Base-by-base conservation (phyloP, 1,140 invertebrate species). In the Drosophila varians region DNA sequence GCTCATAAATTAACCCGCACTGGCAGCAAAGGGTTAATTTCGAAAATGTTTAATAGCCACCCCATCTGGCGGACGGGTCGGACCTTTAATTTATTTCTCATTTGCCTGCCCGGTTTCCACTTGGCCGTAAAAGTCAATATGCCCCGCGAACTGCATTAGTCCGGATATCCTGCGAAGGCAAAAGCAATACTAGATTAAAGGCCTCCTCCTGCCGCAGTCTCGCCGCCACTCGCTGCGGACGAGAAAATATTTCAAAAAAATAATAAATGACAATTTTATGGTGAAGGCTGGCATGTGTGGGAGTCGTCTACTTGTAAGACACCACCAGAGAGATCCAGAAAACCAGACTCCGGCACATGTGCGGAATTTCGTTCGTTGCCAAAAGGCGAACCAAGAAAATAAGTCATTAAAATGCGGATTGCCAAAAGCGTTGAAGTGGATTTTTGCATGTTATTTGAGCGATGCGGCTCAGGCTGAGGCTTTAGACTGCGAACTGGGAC, bases 331-430 rank as follows among this genome's bases (percentile, higher is more conserved):
- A n/a, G 21, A 28, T 21, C 69, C 62, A 55, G 54, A 62, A 65
- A 58, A 31, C 45, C 43, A 57, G 26, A 5, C 42, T 28, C 18
- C 21, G 16, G 61, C 56, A 45, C 76, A 86, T 78, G 73, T 79
- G 70, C 54, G 75, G 36, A 57, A 48, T 61, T 46, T 57, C 40
- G 54, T 68, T 75, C 21, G 4, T 21, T 21, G 79, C 64, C 79
- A 83, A 79, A 79, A 75, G 79, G 79, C 80, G 72, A 83, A 55
- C 58, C 66, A 57, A 86, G 80, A 87, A 86, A 84, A 84, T 84
- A 84, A 84, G 80, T 84, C 80, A 84, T 84, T 84, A 84, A 84
- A 84, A 86, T 86, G 80, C 80, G 80, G 80, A 84, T 84, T 84
- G 86, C 80, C 82, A 57, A 76, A 80, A 73, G 82, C 80, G 82